phyloP scores from a whole-genome alignment of 2,797 vertebrate species.

The Urocyon cinereoargenteus region DNA sequence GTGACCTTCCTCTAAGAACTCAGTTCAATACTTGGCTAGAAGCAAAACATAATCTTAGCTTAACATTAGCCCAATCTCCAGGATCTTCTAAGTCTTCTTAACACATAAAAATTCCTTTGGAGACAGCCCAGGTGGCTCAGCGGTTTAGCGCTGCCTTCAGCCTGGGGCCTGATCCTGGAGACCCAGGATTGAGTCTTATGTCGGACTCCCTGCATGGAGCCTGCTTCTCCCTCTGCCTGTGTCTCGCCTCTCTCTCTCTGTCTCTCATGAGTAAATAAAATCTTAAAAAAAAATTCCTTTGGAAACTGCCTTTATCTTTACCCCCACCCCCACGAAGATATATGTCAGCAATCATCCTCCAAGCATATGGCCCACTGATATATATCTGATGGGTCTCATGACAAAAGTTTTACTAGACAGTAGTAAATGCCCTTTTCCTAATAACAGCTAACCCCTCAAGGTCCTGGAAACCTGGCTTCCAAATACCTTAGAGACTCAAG shows the following conservation, averaged over 20 bases:
- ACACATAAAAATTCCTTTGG: not conserved
- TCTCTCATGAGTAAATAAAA: too few species aligned
- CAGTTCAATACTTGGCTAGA: not conserved
- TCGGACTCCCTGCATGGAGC: too few species aligned
- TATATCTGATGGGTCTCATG: not conserved
- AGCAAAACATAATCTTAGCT: not conserved
- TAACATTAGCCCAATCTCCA: not conserved
- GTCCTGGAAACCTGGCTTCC: not conserved
- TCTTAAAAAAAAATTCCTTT: not conserved
- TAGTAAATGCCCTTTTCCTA: not conserved
- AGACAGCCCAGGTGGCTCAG: too few species aligned
- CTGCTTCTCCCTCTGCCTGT: too few species aligned
- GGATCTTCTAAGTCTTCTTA: not conserved
- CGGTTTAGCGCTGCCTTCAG: too few species aligned
- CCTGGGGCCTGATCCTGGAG: too few species aligned
- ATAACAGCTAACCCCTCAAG: not conserved
- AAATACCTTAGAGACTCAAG: not conserved
- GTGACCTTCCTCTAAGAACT: not conserved
- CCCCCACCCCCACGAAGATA: not conserved
- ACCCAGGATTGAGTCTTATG: too few species aligned
- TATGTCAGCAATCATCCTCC: not conserved
- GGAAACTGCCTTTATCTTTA: not conserved
- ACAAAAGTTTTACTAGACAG: not conserved
- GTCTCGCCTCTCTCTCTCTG: too few species aligned
- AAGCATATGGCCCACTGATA: not conserved